These are phyloP conservation scores for Tadarida brasiliensis DNA, from an alignment of 2,797 vertebrate species.

Conservation along the genomic window DNA sequence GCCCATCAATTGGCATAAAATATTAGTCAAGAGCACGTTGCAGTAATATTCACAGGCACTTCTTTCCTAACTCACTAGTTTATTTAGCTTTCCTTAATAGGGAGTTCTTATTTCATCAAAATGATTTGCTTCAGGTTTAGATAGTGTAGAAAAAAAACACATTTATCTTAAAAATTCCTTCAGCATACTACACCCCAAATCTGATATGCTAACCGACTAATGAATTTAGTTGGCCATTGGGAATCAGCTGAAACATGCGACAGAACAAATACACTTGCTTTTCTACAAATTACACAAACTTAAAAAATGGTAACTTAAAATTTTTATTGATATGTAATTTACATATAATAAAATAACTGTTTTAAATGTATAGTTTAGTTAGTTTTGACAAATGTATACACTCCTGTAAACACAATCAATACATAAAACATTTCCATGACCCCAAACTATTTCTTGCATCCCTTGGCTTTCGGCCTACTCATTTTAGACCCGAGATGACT, in stretches of 20 bases:
- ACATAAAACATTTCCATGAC: background rate
- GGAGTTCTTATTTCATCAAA: slow-evolving; percentile 26
- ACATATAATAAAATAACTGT: background rate
- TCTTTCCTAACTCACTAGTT: background rate
- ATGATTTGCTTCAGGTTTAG: slow-evolving; percentile 21
- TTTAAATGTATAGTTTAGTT: background rate
- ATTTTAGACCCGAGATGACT: background rate
- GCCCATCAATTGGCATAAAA: background rate
- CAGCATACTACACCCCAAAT: background rate
- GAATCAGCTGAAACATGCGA: background rate
- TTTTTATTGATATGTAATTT: slow-evolving; percentile 18
- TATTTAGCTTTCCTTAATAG: slow-evolving; percentile 15
- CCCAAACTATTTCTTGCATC: background rate
- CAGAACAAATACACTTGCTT: background rate
- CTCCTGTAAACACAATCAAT: background rate
- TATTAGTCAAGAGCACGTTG: background rate
- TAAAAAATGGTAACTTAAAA: slow-evolving; percentile 1
- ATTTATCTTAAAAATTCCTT: background rate
- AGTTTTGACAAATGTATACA: background rate
- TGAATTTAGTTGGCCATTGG: background rate
- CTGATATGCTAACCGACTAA: background rate
- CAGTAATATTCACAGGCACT: background rate
- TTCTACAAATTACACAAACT: background rate
- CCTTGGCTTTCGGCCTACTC: background rate
- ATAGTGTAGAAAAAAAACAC: slow-evolving; percentile 22